Evolutionary conservation across 2,888 invertebrate genomes (phyloP), one percentile per base, ranked within the genome.

Genomic region (Polietes domitor): DNA sequence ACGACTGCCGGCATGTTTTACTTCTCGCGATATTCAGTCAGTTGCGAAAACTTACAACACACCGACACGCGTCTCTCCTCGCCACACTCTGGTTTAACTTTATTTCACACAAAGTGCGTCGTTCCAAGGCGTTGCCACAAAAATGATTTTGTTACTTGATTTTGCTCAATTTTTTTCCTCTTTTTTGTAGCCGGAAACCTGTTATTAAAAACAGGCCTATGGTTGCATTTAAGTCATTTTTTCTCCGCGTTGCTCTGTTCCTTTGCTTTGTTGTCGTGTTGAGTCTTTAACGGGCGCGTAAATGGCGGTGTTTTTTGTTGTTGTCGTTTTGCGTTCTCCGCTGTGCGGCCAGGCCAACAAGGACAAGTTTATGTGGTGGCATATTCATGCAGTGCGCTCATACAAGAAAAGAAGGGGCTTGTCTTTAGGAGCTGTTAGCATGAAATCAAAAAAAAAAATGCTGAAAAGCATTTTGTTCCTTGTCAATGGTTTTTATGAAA

Each of bases 131-230:
- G 84, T 84, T 84, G 84, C 78, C 84, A 84, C 68, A 68, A 68
- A 84, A 81, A 81, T 79, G 81, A 81, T 79, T 84, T 81, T 79
- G 78, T 84, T 84, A 73, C 84, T 84, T 78, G 80, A 81, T 81
- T 81, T 81, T 71, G 28, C 53, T 70, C 77, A n/a, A n/a, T n/a
- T n/a, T n/a, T n/a, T n/a, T n/a, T n/a, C n/a, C n/a, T n/a, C n/a
- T n/a, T 1, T 65, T 21, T 70, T 83, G 77, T 74, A 74, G 78
- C 76, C 73, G 73, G 76, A 81, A 84, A 84, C 84, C 84, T 70
- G 84, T 84, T 84, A 61, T 81, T 79, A 76, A 84, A 84, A 81
- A 47, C 84, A 84, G 84, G 84, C 84, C 84, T 84, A 84, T 78
- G 74, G 77, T 72, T 65, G 50, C 37, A 78, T 81, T 81, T 81